Base-by-base conservation (phyloP, 2,113 vertebrate species). In the Dasyprocta punctata region DNA sequence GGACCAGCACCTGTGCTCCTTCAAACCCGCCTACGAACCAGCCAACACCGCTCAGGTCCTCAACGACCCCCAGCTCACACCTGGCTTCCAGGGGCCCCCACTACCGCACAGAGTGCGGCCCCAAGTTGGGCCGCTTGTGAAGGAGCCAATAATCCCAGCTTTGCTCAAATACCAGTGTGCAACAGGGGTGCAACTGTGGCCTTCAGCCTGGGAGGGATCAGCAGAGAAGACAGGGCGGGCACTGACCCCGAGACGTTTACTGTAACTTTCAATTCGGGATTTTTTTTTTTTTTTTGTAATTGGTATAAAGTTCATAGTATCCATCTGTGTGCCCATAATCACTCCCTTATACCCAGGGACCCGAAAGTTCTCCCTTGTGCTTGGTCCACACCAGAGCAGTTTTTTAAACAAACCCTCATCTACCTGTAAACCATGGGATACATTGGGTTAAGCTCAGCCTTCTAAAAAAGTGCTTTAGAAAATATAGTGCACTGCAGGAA, bases 41-140 rank as follows among this genome's bases (percentile, higher is more conserved):
- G 4, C 38, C 4, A 71, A 3, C 19, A 30, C 17, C 38, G 33
- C 44, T 69, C 44, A 30, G 38, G 20, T 12, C 80, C 54, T 83
- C 3, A 63, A 28, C 44, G 36, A 0, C 3, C 47, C 33, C 61
- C 56, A 12, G 33, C 20, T 73, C 16, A 47, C 1, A 36, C 16
- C 36, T 33, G 6, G n/a, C 14, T 33, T 49, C 3, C 14, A 49
- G 83, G 61, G 38, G 47, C 22, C 22, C 69, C 84, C 6, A 0
- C 0, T 65, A 75, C 69, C 30, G 33, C 58, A 2, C 2, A 7
- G 20, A 10, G 16, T 0, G 1, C 7, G 17, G 38, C 47, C 54
- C 52, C 17, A 7, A 1, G 28, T 7, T 26, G 33, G 56, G 33
- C 36, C 41, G 26, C 28, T 56, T 52, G 60, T 22, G 63, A 83